These are phyloP conservation scores for Pungitius pungitius DNA, from an alignment of 2,113 vertebrate species.

Conservation along the genomic window DNA sequence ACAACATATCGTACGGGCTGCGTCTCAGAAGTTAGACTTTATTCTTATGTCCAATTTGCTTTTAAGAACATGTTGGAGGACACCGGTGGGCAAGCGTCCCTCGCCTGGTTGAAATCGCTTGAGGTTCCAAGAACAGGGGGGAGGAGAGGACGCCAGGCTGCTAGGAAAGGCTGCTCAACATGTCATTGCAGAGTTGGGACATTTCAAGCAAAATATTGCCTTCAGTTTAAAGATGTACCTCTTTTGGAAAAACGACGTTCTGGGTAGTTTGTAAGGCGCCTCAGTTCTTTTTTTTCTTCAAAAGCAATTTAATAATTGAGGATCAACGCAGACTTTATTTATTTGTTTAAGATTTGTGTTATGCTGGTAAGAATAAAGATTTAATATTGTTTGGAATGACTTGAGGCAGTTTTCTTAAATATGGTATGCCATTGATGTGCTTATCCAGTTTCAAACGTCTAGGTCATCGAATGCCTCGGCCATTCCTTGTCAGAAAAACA, in stretches of 20 bases:
- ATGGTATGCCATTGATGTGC: conserved; percentile 30
- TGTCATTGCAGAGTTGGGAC: conserved; percentile 12
- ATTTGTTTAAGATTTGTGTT: conserved; percentile 30
- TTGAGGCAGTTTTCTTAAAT: conserved; percentile 31
- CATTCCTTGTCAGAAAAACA: conserved; percentile 1
- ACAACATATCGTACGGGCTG: conserved; percentile 38
- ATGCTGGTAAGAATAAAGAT: conserved; percentile 37
- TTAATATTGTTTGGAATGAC: conserved; percentile 48
- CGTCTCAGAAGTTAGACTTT: conserved; percentile 32
- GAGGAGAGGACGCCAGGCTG: conserved; percentile 20
- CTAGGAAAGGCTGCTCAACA: conserved; percentile 16
- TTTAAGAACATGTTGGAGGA: conserved; percentile 28
- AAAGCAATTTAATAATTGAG: conserved; percentile 41
- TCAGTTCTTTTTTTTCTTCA: conserved; percentile 59
- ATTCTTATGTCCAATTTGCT: conserved; percentile 30
- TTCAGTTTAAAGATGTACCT: conserved; percentile 47
- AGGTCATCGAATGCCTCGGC: conserved; percentile 8
- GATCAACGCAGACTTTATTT: conserved; percentile 64
- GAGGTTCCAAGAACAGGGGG: conserved; percentile 12
- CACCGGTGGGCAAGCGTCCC: conserved; percentile 12
- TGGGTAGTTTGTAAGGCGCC: conserved; percentile 48
- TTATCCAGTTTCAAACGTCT: conserved; percentile 28
- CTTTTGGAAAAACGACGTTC: conserved; percentile 21
- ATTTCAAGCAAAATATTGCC: conserved; percentile 33
- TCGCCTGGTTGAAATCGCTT: conserved; percentile 25